Conservation (phyloP, 2,888 invertebrate species). For the Bimastos eiseni region DNA sequence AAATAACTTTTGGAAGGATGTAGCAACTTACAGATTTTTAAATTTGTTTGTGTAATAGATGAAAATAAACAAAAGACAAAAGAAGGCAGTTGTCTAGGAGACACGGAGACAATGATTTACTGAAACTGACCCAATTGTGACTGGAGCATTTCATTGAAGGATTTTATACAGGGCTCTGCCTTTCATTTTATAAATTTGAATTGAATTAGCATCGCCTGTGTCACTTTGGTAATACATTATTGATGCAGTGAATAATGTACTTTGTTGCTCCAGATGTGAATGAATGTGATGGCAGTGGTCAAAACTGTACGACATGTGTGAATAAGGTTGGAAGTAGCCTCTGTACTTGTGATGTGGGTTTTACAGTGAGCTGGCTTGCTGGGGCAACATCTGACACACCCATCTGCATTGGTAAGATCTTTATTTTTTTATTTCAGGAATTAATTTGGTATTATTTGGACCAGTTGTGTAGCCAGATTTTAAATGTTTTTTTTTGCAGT, state of each 20-base stretch:
- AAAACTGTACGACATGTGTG: not conserved
- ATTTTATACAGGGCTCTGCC: too few relatives aligned
- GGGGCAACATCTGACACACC: not conserved
- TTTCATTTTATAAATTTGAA: not conserved
- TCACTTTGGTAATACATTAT: not conserved
- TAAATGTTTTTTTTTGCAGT: not conserved
- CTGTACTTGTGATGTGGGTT: not conserved
- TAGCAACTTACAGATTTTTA: too few relatives aligned
- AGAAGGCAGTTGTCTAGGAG: too few relatives aligned
- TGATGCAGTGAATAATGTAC: not conserved
- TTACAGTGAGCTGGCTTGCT: not conserved
- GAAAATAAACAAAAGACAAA: too few relatives aligned
- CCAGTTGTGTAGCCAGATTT: not conserved
- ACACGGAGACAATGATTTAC: too few relatives aligned
- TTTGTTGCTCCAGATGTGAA: not conserved
- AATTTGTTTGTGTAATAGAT: too few relatives aligned
- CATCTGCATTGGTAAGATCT: slow-evolving; percentile 8
- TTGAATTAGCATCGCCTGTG: not conserved
- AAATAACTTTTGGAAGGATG: too few relatives aligned
- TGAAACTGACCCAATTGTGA: too few relatives aligned
- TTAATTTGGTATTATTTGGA: too few relatives aligned
- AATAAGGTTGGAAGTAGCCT: not conserved
- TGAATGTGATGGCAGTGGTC: not conserved
- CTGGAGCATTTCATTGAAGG: too few relatives aligned
- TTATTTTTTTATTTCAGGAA: not conserved